Conservation (phyloP, 2,888 invertebrate genomes). For the Griposia aprilina region DNA sequence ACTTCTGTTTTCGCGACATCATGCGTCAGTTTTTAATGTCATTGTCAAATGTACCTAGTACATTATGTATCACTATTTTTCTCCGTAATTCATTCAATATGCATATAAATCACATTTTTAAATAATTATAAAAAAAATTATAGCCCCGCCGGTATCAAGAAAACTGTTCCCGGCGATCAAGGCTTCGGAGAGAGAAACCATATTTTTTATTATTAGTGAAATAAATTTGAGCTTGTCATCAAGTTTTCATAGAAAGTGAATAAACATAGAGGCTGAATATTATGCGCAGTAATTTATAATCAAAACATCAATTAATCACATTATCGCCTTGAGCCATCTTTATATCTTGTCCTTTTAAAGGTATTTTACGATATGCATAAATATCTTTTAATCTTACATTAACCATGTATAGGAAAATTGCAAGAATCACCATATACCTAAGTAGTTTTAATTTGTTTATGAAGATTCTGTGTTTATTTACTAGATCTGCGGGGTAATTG, state of each 20-base stretch:
- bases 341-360: constrained; percentile 9
- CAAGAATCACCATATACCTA: neutral
- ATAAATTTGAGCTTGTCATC: too few relatives aligned
- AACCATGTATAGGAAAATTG: constrained; percentile 9
- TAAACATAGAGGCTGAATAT: neutral
- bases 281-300: constrained; percentile 11
- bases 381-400: constrained; percentile 11
- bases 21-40: neutral
- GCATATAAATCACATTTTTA: too few relatives aligned
- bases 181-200: too few relatives aligned
- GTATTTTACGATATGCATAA: constrained; percentile 6
- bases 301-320: constrained; percentile 51
- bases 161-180: too few relatives aligned
- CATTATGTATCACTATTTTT: too few relatives aligned
- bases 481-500: too few relatives aligned
- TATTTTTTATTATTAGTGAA: too few relatives aligned
- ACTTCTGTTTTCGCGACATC: constrained; percentile 2
- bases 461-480: neutral
- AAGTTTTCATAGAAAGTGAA: too few relatives aligned
- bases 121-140: too few relatives aligned
- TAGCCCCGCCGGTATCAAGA: too few relatives aligned
- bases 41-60: constrained; percentile 2
- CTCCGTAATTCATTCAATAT: too few relatives aligned
- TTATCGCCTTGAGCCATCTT: constrained; percentile 15
- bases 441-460: neutral